Evolutionary conservation across 2,888 invertebrate species (phyloP), one percentile per base, ranked within the genome.

Genomic region (Bembecia ichneumoniformis): DNA sequence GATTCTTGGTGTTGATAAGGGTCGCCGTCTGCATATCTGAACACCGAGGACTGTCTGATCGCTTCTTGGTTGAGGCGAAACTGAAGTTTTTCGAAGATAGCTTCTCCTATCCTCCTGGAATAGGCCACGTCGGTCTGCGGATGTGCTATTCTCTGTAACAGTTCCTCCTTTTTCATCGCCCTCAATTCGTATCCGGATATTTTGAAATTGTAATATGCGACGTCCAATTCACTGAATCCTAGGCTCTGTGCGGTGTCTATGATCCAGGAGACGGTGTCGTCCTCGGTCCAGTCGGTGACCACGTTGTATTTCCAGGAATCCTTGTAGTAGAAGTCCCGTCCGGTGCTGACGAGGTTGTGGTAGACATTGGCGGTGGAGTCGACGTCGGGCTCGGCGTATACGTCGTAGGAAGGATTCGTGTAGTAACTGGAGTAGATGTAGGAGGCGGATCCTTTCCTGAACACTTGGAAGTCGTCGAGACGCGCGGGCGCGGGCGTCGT

Each of bases 191-290:
- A 53, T 1, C 88, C 88, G 35, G 71, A 66, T 11, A 87, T 60
- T 56, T 71, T 71, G 63, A 88, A 87, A 57, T 84, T 82, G 58
- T 78, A 76, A 55, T 77, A 78, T 3, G 87, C 80, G 17, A 88
- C 67, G 47, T 86, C 81, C 51, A 73, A 77, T 57, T 84, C 82
- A 58, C 73, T 73, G 62, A 72, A 71, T 36, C 82, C 81, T 60
- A 77, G 63, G 52, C 66, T 60, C 53, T 74, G 71, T 4, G 76
- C 71, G 36, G 80, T 76, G 52, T 86, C 82, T 49, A 82, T 66
- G 51, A 88, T 64, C 90, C 90, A 91, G 53, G 87, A 82, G 50
- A 87, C 77, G 43, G 90, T 88, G 64, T 91, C 91, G 11, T 87
- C 86, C 51, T 87, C 84, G 55, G 69, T 87, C 91, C 91, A 91